phyloP scores from a whole-genome alignment of 1,140 invertebrate genomes.

The Danaus melanippus region DNA sequence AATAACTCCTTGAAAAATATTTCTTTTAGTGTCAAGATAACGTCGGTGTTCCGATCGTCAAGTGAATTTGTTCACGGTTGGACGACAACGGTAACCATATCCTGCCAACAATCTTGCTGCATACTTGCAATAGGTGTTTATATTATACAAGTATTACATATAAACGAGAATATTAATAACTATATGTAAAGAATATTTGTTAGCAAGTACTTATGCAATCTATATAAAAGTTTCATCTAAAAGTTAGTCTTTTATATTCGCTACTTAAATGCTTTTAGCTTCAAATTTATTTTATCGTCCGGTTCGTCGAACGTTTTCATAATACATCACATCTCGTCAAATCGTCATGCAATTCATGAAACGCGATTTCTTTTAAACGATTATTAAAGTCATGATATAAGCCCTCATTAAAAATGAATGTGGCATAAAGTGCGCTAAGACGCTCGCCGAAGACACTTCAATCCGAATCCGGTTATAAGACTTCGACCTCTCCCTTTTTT shows the following conservation, averaged over 20 bases:
- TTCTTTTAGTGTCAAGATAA: slow-evolving; percentile 2
- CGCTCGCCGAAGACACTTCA: slow-evolving; percentile 36
- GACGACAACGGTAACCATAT: slow-evolving; percentile 20
- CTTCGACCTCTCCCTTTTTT: slow-evolving; percentile 47
- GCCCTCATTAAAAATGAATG: slow-evolving; percentile 61
- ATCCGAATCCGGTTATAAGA: slow-evolving; percentile 55
- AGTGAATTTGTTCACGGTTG: slow-evolving; percentile 31
- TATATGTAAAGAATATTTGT: too few species aligned
- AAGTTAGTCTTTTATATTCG: too few species aligned
- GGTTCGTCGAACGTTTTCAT: too few species aligned
- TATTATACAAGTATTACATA: not conserved
- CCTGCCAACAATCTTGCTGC: slow-evolving; percentile 12
- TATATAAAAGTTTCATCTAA: too few species aligned
- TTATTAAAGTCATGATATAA: slow-evolving; percentile 46
- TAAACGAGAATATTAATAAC: too few species aligned
- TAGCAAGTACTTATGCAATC: too few species aligned
- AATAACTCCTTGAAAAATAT: too few species aligned
- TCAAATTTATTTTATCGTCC: too few species aligned
- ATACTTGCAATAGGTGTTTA: not conserved
- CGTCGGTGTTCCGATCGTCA: slow-evolving; percentile 25
- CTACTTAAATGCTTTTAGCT: too few species aligned
- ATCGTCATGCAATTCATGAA: slow-evolving; percentile 6
- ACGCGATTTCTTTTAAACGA: slow-evolving; percentile 19
- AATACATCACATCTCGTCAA: too few species aligned
- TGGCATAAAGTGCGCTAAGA: slow-evolving; percentile 52